These are phyloP conservation scores for Drosophila cardini DNA, from an alignment of 1,140 invertebrate genomes.

Conservation along the genomic window DNA sequence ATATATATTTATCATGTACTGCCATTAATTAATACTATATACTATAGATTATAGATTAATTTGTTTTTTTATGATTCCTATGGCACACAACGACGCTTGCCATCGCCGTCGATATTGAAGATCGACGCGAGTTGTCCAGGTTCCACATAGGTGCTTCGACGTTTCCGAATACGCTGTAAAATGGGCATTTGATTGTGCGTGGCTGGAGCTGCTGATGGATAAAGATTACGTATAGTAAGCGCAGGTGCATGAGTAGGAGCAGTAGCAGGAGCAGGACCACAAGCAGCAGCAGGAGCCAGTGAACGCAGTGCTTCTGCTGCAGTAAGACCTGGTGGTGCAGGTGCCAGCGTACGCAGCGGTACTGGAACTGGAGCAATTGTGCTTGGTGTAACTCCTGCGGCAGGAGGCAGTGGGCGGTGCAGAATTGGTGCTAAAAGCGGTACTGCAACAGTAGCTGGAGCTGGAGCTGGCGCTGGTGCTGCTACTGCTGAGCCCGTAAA, in stretches of 20 bases:
- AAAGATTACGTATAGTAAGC: neutral
- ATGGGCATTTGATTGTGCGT: constrained; percentile 1
- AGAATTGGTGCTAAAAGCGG: too few species aligned
- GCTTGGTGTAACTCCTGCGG: too few species aligned
- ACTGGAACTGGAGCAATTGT: too few species aligned
- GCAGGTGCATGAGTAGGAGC: too few species aligned
- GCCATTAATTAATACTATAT: too few species aligned
- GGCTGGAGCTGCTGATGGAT: neutral
- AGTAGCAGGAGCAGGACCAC: too few species aligned
- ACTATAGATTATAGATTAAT: too few species aligned
- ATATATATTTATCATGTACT: too few species aligned
- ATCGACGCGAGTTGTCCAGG: neutral
- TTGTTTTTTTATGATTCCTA: neutral
- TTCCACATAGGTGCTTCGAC: constrained; percentile 43
- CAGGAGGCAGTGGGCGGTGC: too few species aligned
- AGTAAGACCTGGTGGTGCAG: neutral
- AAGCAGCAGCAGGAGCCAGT: too few species aligned
- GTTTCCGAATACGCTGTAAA: constrained; percentile 35
- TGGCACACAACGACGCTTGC: neutral
- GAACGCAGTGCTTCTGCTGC: neutral
- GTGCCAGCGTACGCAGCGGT: too few species aligned
- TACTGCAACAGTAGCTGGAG: neutral
- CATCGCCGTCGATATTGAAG: neutral
- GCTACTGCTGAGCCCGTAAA: neutral
- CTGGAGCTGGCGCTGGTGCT: too few species aligned